Conservation (phyloP, 1,140 invertebrate species). For the Bicyclus anynana region DNA sequence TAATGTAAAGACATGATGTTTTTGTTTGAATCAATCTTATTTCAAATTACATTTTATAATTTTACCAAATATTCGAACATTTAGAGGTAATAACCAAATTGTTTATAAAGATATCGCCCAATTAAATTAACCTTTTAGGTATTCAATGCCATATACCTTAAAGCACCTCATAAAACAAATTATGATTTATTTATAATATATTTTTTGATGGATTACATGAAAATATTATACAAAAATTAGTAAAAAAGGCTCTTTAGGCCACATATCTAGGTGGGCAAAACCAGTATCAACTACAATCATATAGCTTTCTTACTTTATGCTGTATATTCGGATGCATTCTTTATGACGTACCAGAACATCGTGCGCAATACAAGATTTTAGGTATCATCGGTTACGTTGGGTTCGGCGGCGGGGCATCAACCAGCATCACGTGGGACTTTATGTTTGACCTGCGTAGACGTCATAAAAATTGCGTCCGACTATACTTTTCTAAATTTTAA, state of each 20-base stretch:
- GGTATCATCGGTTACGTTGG: too few relatives aligned
- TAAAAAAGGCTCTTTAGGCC: conserved; percentile 14
- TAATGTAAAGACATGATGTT: too few relatives aligned
- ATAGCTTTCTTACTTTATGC: conserved; percentile 3
- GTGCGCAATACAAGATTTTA: too few relatives aligned
- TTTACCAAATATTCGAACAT: neutral
- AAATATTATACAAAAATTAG: conserved; percentile 16
- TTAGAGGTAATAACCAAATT: too few relatives aligned
- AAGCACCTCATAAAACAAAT: conserved; percentile 8
- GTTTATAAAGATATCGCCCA: too few relatives aligned
- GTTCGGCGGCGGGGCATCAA: too few relatives aligned
- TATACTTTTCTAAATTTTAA: too few relatives aligned
- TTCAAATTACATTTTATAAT: neutral
- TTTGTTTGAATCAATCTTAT: neutral
- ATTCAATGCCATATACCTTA: conserved; percentile 1
- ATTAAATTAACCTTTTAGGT: neutral
- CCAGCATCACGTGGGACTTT: too few relatives aligned
- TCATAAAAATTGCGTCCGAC: too few relatives aligned
- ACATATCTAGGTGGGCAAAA: conserved; percentile 16
- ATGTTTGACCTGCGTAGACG: too few relatives aligned
- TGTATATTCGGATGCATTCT: too few relatives aligned
- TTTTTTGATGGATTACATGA: conserved; percentile 1
- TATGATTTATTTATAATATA: neutral
- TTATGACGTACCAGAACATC: too few relatives aligned
- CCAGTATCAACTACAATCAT: conserved; percentile 8